Evolutionary conservation across 2,113 vertebrate species (phyloP).

Genomic region (Sphyrna mokarran): DNA sequence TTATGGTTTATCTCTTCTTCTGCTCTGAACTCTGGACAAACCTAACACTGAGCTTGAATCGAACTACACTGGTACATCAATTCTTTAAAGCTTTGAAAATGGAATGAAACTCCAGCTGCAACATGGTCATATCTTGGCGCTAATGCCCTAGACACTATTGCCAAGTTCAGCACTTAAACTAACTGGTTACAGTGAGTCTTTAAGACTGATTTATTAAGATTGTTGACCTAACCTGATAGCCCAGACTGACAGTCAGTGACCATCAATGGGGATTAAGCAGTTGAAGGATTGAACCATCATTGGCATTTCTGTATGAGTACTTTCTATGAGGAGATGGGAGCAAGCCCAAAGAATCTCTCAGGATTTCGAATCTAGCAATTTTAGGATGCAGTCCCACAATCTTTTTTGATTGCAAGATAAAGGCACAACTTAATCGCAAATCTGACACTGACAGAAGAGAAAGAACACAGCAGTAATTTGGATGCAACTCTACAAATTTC

Average conservation of each 20-base stretch:
- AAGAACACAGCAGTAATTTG: not conserved
- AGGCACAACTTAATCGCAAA: not conserved
- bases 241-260: not conserved
- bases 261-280: not conserved
- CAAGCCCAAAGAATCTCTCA: not conserved
- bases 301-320: not conserved
- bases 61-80: not conserved
- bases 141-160: not conserved
- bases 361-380: not conserved
- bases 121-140: not conserved
- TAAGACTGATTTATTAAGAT: not conserved
- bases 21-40: not conserved
- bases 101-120: not conserved
- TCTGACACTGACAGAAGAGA: not conserved
- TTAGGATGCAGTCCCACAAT: not conserved
- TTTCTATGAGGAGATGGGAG: not conserved
- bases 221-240: not conserved
- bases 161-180: not conserved
- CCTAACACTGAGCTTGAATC: not conserved
- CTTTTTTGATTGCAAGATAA: not conserved
- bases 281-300: not conserved
- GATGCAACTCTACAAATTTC: not conserved
- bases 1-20: not conserved
- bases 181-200: not conserved
- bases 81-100: not conserved